A percentile compares a stretch with the other conserved stretches of the same genome.
Evolutionary conservation across 1,140 invertebrate genomes (phyloP).

Genomic region (Drosophila quadrilineata): DNA sequence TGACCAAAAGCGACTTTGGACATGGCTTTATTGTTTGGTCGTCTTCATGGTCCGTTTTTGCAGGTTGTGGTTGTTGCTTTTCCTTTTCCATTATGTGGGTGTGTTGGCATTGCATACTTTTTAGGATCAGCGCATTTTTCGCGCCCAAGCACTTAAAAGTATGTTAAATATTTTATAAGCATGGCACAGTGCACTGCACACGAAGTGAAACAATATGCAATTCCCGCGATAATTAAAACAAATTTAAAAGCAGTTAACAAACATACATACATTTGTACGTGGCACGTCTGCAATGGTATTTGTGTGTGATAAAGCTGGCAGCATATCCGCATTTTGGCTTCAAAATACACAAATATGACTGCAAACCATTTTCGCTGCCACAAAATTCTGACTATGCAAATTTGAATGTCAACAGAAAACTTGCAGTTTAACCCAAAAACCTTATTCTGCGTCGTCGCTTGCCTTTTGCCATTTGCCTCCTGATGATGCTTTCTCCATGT

Average conservation of each 20-base stretch:
- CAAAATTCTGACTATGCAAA: conserved; percentile 74
- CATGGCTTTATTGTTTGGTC: too few species aligned
- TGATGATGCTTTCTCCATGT: too few species aligned
- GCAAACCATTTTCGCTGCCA: conserved; percentile 32
- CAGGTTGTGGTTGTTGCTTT: conserved; percentile 4
- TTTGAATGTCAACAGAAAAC: conserved; percentile 78
- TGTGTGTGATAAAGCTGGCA: conserved; percentile 35
- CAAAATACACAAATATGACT: conserved; percentile 75
- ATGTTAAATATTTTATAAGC: conserved; percentile 66
- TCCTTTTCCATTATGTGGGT: not conserved
- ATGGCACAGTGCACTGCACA: too few species aligned
- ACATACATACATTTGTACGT: conserved; percentile 28
- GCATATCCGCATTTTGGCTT: conserved; percentile 64
- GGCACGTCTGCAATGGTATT: not conserved
- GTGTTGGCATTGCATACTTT: conserved; percentile 50
- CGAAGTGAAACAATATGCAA: conserved; percentile 56
- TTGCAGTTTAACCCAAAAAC: conserved; percentile 77
- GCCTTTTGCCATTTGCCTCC: conserved; percentile 26
- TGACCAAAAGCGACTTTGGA: conserved; percentile 36
- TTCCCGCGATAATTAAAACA: conserved; percentile 69
- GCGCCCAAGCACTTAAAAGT: conserved; percentile 70
- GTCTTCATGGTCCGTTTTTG: not conserved
- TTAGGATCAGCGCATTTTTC: conserved; percentile 62
- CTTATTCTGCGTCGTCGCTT: conserved; percentile 55
- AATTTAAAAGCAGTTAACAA: conserved; percentile 76